Evolutionary conservation across 2,888 invertebrate species (phyloP).

Genomic region (Pseudococcus viburni): DNA sequence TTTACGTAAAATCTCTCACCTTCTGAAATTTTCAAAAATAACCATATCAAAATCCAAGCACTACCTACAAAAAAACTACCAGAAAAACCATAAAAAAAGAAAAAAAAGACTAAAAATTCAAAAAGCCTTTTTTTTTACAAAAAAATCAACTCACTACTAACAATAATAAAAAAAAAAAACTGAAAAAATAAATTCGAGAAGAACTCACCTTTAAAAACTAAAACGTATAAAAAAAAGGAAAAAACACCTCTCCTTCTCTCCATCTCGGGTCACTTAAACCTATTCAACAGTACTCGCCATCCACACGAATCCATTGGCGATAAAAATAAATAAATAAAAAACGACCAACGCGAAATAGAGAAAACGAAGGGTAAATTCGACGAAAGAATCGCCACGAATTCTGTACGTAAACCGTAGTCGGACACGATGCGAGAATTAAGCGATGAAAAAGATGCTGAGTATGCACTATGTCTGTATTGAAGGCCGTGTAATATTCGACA

Average conservation of each 20-base stretch:
- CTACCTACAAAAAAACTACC: too few relatives aligned
- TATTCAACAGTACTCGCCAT: not conserved
- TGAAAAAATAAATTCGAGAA: too few relatives aligned
- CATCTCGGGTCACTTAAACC: not conserved
- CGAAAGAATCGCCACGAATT: not conserved
- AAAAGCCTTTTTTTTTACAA: too few relatives aligned
- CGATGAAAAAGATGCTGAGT: conserved; percentile 4
- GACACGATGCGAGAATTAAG: not conserved
- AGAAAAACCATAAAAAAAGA: too few relatives aligned
- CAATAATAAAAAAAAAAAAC: too few relatives aligned
- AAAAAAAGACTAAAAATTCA: too few relatives aligned
- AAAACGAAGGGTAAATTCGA: not conserved
- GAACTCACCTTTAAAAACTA: conserved; percentile 2
- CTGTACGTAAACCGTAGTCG: not conserved
- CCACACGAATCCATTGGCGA: not conserved
- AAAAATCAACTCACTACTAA: not conserved
- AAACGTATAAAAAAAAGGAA: not conserved
- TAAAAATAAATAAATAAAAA: not conserved
- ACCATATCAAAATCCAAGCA: too few relatives aligned
- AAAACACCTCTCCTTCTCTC: not conserved
- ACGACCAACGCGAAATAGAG: not conserved
- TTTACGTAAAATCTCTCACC: too few relatives aligned
- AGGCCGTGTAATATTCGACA: conserved; percentile 17
- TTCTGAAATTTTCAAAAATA: too few relatives aligned
- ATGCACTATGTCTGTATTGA: conserved; percentile 14